Base-by-base conservation (phyloP, 2,797 vertebrate species). In the Lepus oiostolus region DNA sequence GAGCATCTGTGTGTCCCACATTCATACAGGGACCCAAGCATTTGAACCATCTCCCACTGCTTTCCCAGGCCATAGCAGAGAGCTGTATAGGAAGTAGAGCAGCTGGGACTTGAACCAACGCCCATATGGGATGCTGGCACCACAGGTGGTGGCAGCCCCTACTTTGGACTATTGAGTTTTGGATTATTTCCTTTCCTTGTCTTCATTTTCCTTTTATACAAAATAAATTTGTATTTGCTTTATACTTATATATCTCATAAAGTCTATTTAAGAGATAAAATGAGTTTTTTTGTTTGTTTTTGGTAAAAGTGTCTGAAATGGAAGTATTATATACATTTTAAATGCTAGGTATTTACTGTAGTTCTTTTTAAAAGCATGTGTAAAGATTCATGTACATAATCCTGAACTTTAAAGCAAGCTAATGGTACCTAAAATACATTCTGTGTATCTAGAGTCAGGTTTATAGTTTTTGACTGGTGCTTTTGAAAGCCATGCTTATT, bases 341-440 rank as follows among this genome's bases (percentile, higher is more conserved):
- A 75, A 75, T 91, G 52, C 1, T 84, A 60, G 71, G 7, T 94
- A 75, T 84, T 93, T 83, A 17, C 85, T 93, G 60, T 30, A 71
- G 50, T 72, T 75, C 5, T 74, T 62, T 85, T 71, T 63, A 54
- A 22, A 58, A 76, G 6, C 6, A 35, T 80, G 12, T 93, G 14
- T 91, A 79, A 85, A 71, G 42, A 74, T 60, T 71, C 28, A 71
- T 38, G 19, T 7, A 54, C 80, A 88, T 89, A 74, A 88, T 81
- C 88, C 82, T 90, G 65, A 65, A 12, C 24, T 94, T 92, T 86
- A 35, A 90, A 92, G 70, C 71, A 82, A 83, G 10, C 17, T n/a
- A 14, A 72, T 54, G 32, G 58, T 92, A 58, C 77, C 8, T 74
- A n/a, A 85, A 83, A 22, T 58, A 50, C 75, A 35, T 47, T 8